Percentiles rank a stretch among this genome's conserved stretches.
Conservation (phyloP, 2,113 vertebrate genomes). For the Chaetorhynchus papuensis region DNA sequence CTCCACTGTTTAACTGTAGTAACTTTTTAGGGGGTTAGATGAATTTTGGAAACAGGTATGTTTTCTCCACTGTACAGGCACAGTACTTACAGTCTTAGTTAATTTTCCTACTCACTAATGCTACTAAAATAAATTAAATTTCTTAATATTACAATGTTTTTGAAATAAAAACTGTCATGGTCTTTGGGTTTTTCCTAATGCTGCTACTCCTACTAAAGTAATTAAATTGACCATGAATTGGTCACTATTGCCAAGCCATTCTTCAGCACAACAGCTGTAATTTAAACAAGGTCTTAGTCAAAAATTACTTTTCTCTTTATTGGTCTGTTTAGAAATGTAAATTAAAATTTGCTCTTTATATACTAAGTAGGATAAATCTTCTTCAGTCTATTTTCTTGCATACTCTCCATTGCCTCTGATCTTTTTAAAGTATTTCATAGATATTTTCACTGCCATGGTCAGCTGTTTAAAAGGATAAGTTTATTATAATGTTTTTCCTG, state of each 20-base stretch:
- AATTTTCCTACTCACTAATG: neutral
- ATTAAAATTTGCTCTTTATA: neutral
- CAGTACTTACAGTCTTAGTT: neutral
- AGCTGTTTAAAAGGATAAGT: neutral
- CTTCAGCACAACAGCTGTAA: neutral
- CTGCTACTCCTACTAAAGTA: neutral
- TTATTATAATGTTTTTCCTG: neutral
- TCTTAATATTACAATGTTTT: neutral
- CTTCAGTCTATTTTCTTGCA: neutral
- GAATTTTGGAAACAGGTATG: neutral
- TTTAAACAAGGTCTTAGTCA: neutral
- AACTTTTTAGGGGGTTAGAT: neutral
- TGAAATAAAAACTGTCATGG: neutral
- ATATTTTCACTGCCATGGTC: neutral
- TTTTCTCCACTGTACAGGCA: neutral
- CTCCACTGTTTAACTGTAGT: neutral
- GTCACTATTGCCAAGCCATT: neutral
- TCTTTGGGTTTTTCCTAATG: neutral
- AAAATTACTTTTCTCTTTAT: neutral
- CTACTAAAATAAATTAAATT: neutral
- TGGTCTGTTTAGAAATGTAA: neutral
- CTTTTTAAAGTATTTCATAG: neutral
- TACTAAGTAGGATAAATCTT: neutral
- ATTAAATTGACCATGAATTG: neutral
- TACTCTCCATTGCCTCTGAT: neutral